Base-by-base conservation (phyloP, 2,797 vertebrate species). In the Peromyscus eremicus region DNA sequence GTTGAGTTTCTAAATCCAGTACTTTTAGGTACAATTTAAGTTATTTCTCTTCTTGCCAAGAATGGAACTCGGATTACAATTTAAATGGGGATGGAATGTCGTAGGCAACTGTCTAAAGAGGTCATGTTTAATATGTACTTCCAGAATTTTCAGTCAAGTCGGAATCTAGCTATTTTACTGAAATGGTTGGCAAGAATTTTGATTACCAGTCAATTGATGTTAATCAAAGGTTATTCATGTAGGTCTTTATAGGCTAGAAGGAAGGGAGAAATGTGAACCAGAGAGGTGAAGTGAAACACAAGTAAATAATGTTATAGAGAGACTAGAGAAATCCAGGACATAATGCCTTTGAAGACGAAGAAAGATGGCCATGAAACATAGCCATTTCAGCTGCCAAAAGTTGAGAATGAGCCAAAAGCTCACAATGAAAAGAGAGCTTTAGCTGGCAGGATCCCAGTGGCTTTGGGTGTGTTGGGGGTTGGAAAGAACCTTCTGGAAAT, bases 21-120 rank as follows among this genome's bases (percentile, higher is more conserved):
- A 76, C 75, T 76, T 43, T 32, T 89, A 66, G 85, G 40, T 32
- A 88, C 66, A 94, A 82, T 86, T 52, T 82, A 82, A 92, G 11
- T 84, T 81, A 12, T 88, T 90, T 66, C 11, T 40, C 5, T 85
- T 17, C 11, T 64, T 83, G 34, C 40, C n/a, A 92, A 52, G 37
- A 73, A 92, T 8, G 21, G 49, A 87, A 68, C 25, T 23, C 40
- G 82, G 46, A 9, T 87, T 62, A 49, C 12, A 49, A 46, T 76
- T 49, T 83, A 60, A 92, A 80, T 17, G 37, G 19, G 16, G 37
- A 43, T 87, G 5, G 40, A 75, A 17, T 76, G 11, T 23, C 25
- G 16, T 19, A 68, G 71, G 64, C 17, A 88, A 68, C 84, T 84
- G 40, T 87, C 57, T 79, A 66, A 77, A 86, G 11, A 73, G 5